Conservation (phyloP, 2,797 vertebrate species). For the Limnodromus scolopaceus region DNA sequence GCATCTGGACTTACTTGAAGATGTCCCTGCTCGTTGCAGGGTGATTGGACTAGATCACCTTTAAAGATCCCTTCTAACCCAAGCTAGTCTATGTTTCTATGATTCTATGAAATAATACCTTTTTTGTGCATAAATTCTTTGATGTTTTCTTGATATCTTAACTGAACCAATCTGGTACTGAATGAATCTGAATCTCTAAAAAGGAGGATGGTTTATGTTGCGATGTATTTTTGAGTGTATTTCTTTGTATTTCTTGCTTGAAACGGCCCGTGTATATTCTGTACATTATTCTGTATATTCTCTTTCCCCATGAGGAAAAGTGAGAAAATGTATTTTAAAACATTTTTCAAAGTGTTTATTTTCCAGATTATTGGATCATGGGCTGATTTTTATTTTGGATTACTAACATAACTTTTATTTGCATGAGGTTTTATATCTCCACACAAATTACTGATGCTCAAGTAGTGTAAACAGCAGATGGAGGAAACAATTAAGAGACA, state of each 20-base stretch:
- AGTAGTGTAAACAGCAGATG: background rate
- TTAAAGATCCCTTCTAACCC: background rate
- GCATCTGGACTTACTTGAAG: background rate
- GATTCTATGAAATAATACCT: background rate
- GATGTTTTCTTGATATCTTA: background rate
- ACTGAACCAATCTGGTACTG: background rate
- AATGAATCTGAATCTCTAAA: background rate
- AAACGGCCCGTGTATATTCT: background rate
- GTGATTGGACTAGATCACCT: background rate
- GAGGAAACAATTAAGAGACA: background rate
- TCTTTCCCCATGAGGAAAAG: background rate
- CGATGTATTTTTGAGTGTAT: background rate
- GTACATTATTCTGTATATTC: background rate
- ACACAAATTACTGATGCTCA: background rate
- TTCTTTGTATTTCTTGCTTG: background rate
- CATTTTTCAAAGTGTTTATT: background rate
- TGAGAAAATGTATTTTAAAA: background rate
- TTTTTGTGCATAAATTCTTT: background rate
- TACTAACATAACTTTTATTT: background rate
- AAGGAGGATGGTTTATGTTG: background rate
- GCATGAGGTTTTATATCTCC: background rate
- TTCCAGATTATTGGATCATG: background rate
- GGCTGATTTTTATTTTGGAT: background rate
- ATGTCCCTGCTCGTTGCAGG: background rate
- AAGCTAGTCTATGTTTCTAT: background rate